Conservation (phyloP, 2,113 vertebrate species). For the Fukomys damarensis region DNA sequence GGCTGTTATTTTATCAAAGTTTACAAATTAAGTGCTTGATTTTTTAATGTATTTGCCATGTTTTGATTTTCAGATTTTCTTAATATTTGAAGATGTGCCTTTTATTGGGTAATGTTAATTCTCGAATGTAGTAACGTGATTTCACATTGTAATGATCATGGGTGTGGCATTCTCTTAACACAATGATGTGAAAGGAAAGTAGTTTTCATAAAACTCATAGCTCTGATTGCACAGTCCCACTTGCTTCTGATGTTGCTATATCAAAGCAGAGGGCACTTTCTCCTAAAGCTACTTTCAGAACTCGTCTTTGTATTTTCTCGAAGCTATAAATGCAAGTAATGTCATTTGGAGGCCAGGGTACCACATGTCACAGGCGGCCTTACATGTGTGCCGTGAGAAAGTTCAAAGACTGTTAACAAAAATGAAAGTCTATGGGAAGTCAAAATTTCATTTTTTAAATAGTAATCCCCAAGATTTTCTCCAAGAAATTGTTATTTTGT, state of each 20-base stretch:
- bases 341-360: conserved; percentile 85
- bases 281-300: conserved; percentile 85
- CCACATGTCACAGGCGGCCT: conserved; percentile 85
- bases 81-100: conserved; percentile 88
- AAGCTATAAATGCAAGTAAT: conserved; percentile 79
- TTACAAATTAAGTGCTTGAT: conserved; percentile 78
- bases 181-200: conserved; percentile 79
- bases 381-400: conserved; percentile 84
- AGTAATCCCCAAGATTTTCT: conserved; percentile 87
- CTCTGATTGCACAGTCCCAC: conserved; percentile 87
- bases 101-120: conserved; percentile 84
- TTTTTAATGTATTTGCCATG: conserved; percentile 75
- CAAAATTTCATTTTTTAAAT: conserved; percentile 86
- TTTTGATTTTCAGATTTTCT: conserved; percentile 82
- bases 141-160: conserved; percentile 73
- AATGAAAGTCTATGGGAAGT: conserved; percentile 82
- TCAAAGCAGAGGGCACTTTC: conserved; percentile 87
- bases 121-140: conserved; percentile 85
- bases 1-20: conserved; percentile 72
- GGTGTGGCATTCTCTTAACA: conserved; percentile 78
- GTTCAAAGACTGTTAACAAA: conserved; percentile 76
- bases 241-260: conserved; percentile 81
- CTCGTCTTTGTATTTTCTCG: conserved; percentile 86
- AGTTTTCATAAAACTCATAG: conserved; percentile 83
- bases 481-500: conserved; percentile 83